These are phyloP conservation scores for Oreocharis arfaki DNA, from an alignment of 2,113 vertebrate genomes.

Conservation along the genomic window DNA sequence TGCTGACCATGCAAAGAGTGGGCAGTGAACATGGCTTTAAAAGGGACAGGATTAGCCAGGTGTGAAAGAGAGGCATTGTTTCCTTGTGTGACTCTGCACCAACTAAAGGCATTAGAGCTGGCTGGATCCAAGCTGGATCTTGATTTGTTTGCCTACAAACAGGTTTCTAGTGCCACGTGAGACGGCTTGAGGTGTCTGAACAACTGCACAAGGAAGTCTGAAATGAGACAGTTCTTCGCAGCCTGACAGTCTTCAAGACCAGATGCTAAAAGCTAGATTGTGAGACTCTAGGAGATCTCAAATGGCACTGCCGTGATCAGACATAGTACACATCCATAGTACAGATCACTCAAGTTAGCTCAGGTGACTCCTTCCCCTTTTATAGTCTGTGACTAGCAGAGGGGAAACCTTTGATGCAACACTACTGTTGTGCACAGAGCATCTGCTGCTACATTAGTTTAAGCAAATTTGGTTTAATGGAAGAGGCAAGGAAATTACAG, in stretches of 20 bases:
- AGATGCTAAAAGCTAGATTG: background rate
- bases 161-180: background rate
- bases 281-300: background rate
- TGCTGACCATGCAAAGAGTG: background rate
- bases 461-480: background rate
- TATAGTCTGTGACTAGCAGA: background rate
- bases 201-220: background rate
- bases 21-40: background rate
- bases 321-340: background rate
- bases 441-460: background rate
- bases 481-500: background rate
- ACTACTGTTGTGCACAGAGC: background rate
- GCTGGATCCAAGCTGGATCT: background rate
- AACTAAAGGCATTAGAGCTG: background rate
- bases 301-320: background rate
- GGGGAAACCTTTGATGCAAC: background rate
- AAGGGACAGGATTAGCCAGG: background rate
- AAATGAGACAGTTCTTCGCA: background rate
- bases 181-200: background rate
- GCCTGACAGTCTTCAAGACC: background rate
- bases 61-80: constrained; percentile 5
- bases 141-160: background rate
- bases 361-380: background rate
- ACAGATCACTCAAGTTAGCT: background rate
- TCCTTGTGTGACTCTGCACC: background rate